A percentile compares a stretch with the other conserved stretches of the same genome.
These are phyloP conservation scores for Caenorhabditis angaria DNA, from an alignment of 2,888 invertebrate species.

Conservation along the genomic window DNA sequence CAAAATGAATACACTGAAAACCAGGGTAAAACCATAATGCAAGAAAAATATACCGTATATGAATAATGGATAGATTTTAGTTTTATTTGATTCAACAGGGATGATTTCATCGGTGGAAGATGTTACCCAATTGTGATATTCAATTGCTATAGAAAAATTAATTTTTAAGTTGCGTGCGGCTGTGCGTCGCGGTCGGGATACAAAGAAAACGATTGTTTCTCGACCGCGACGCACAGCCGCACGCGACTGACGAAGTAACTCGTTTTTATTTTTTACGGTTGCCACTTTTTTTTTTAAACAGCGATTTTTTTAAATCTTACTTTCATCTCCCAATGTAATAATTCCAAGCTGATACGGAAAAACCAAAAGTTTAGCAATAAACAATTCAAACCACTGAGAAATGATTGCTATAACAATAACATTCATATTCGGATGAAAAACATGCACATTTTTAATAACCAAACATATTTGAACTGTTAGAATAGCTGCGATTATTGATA, in stretches of 20 bases:
- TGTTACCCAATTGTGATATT: conserved; percentile 19
- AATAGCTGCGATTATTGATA: conserved; percentile 19
- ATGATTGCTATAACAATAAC: conserved; percentile 22
- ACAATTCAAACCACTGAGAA: conserved; percentile 30
- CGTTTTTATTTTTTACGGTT: not conserved
- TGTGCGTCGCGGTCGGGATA: no score
- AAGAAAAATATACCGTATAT: conserved; percentile 24
- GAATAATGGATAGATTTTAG: conserved; percentile 14
- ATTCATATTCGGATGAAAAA: conserved; percentile 34
- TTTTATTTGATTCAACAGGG: not conserved
- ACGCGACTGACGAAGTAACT: no score
- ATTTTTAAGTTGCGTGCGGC: not conserved
- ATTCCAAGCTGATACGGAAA: conserved; percentile 35
- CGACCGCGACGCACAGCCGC: no score
- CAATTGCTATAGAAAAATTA: conserved; percentile 11
- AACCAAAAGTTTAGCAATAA: conserved; percentile 19
- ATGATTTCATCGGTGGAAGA: not conserved
- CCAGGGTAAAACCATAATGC: conserved; percentile 30
- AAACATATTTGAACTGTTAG: conserved; percentile 27
- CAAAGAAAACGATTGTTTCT: no score
- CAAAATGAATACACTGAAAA: conserved; percentile 35
- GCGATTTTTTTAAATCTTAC: not conserved
- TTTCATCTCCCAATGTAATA: conserved; percentile 13
- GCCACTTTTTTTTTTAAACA: not conserved
- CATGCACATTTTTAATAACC: conserved; percentile 21